phyloP scores from a whole-genome alignment of 2,888 invertebrate genomes.

The Amiota communis region DNA sequence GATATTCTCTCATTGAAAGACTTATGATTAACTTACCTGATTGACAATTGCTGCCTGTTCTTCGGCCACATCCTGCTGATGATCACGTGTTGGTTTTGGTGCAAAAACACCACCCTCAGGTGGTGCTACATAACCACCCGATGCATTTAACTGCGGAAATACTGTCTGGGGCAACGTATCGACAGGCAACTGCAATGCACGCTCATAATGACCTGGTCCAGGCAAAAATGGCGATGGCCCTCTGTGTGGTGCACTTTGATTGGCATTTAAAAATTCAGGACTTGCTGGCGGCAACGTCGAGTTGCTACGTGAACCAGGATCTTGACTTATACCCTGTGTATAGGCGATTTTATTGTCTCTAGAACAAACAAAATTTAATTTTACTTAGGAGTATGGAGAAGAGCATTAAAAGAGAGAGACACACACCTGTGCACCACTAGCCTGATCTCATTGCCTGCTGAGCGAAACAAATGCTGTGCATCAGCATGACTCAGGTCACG shows the following conservation, averaged over 20 bases:
- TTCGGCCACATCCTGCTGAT: slow-evolving; percentile 72
- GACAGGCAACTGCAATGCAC: slow-evolving; percentile 69
- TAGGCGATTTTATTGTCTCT: slow-evolving; percentile 73
- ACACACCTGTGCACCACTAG: slow-evolving; percentile 87
- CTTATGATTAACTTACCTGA: slow-evolving; percentile 45
- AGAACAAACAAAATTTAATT: slow-evolving; percentile 19
- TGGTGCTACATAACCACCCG: slow-evolving; percentile 72
- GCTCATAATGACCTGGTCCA: slow-evolving; percentile 74
- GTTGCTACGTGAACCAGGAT: slow-evolving; percentile 72
- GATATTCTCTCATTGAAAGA: neutral
- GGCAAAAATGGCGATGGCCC: slow-evolving; percentile 76
- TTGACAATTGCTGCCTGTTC: slow-evolving; percentile 72
- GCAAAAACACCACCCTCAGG: slow-evolving; percentile 63
- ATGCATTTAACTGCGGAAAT: slow-evolving; percentile 73
- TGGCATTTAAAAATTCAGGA: slow-evolving; percentile 49
- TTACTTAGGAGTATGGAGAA: neutral
- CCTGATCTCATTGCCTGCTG: slow-evolving; percentile 84
- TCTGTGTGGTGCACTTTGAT: slow-evolving; percentile 72
- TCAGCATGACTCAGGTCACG: slow-evolving; percentile 91
- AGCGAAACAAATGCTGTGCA: slow-evolving; percentile 90
- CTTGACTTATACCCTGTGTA: slow-evolving; percentile 73
- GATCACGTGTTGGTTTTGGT: slow-evolving; percentile 73
- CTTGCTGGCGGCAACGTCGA: slow-evolving; percentile 70
- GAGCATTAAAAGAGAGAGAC: neutral
- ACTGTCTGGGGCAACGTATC: slow-evolving; percentile 75